Base-by-base conservation (phyloP, 1,140 invertebrate genomes). In the Choristoneura fumiferana region DNA sequence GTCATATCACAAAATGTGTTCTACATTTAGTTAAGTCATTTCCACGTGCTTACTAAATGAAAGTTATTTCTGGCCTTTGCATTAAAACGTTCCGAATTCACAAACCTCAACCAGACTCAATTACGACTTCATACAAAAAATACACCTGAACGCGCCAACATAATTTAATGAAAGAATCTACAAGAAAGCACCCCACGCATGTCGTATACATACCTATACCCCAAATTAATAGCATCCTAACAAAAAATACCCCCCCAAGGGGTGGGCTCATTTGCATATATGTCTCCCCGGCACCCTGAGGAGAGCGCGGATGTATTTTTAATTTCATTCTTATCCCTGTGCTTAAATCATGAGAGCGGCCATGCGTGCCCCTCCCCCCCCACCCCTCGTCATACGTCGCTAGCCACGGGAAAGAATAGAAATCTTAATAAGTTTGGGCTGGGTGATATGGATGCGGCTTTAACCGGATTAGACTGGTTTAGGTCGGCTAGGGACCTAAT, bases 331-430 rank as follows among this genome's bases (percentile, higher is more conserved):
- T 88, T 88, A 88, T 87, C 85, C 85, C 78, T 66, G 81, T 76
- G 82, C 85, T 88, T 88, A 88, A 88, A 88, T 88, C 85, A 88
- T 88, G 85, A 85, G 81, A 80, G 85, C 85, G 83, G 83, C 85
- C 85, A 88, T 88, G 85, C 85, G 85, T 88, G 85, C 76, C 59
- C 70, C 69, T 37, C 63, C 57, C 66, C 38, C 52, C 18, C n/a
- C n/a, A n/a, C n/a, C n/a, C 34, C 57, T 15, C 85, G 83, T 88
- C 85, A 88, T 88, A 88, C 85, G 82, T 88, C 85, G 83, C 81
- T 88, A 87, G 85, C 85, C 85, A 78, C 85, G 85, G 83, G 85
- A 88, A 88, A 88, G 85, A 88, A 88, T 87, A 85, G 83, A 87
- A 87, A 85, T 85, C 85, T 88, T 88, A 88, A 88, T 88, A 88